These are phyloP conservation scores for Drosophila pruinosa DNA, from an alignment of 1,140 invertebrate species.

Conservation along the genomic window DNA sequence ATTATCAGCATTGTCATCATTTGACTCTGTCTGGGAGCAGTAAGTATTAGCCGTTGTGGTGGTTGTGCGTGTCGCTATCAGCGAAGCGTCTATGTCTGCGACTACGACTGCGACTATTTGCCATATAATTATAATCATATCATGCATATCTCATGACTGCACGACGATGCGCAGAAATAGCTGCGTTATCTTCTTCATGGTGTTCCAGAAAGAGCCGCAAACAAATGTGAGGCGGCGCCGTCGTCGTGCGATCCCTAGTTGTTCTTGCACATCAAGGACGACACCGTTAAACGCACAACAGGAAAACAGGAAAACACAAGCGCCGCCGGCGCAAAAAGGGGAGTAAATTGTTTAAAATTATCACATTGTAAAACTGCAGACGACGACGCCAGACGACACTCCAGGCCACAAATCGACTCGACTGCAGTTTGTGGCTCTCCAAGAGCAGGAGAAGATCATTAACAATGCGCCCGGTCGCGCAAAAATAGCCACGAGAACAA, in stretches of 20 bases:
- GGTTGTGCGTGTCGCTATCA: conserved; percentile 5
- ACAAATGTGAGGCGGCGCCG: conserved; percentile 14
- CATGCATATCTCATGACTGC: conserved; percentile 15
- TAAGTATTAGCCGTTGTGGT: neutral
- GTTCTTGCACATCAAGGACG: conserved; percentile 59
- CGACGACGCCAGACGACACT: neutral
- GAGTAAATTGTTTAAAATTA: conserved; percentile 76
- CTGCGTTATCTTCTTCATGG: conserved; percentile 6
- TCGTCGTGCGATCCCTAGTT: neutral
- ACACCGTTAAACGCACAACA: conserved; percentile 60
- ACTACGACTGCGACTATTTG: conserved; percentile 13
- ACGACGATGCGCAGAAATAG: conserved; percentile 27
- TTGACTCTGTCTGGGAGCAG: conserved; percentile 13
- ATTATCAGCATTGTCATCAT: conserved; percentile 47
- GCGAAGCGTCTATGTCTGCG: too few relatives aligned
- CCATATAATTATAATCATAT: conserved; percentile 46
- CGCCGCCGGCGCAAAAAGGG: conserved; percentile 49
- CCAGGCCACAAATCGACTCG: neutral
- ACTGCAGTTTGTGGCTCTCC: too few relatives aligned
- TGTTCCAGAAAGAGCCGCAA: conserved; percentile 25
- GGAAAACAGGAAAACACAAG: conserved; percentile 1
- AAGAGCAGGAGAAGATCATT: conserved; percentile 33
- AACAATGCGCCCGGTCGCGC: conserved; percentile 27
- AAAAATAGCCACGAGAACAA: conserved; percentile 66
- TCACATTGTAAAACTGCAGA: conserved; percentile 68